Evolutionary conservation across 2,888 invertebrate genomes (phyloP), one percentile per base, ranked within the genome.

Genomic region (Oasisia sp.): DNA sequence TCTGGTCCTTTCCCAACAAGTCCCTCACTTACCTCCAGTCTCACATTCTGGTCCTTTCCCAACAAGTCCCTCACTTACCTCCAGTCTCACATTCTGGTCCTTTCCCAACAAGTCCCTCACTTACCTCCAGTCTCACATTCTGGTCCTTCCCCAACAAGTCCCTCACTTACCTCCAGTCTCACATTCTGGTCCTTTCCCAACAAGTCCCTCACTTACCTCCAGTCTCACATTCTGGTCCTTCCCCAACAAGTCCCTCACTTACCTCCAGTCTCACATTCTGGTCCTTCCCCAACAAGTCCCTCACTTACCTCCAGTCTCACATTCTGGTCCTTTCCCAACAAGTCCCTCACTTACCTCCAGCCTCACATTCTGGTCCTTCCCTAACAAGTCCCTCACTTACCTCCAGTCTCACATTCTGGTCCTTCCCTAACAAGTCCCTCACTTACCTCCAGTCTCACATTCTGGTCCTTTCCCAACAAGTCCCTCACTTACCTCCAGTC

Each of bases 101-200:
- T 98, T 98, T 9, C 98, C 98, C 7, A 99, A 97, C 90, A 99
- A 97, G 97, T n/a, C n/a, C n/a, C n/a, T n/a, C 5, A 91, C 93
- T 93, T 92, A 96, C 97, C 96, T 99, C 99, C 27, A 99, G 97
- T 95, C 98, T 56, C n/a, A 96, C 95, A 94, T 97, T 98, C 58
- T 98, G 98, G 96, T 99, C 98, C 96, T 98, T 98, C 9, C 98
- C 98, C 7, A 99, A 97, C 90, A 99, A 97, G 97, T n/a, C n/a
- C n/a, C n/a, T n/a, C 5, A 91, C 93, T 93, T 92, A 96, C 97
- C 96, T 99, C 99, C 27, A 99, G 97, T 95, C 98, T 56, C n/a
- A 96, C 95, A 94, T 97, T 98, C 58, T 98, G 98, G 96, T 99
- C 98, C 96, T 98, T 98, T 9, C 98, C 98, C 7, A 99, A 97